phyloP scores from a whole-genome alignment of 2,113 vertebrate species.

The Sebastes fasciatus region DNA sequence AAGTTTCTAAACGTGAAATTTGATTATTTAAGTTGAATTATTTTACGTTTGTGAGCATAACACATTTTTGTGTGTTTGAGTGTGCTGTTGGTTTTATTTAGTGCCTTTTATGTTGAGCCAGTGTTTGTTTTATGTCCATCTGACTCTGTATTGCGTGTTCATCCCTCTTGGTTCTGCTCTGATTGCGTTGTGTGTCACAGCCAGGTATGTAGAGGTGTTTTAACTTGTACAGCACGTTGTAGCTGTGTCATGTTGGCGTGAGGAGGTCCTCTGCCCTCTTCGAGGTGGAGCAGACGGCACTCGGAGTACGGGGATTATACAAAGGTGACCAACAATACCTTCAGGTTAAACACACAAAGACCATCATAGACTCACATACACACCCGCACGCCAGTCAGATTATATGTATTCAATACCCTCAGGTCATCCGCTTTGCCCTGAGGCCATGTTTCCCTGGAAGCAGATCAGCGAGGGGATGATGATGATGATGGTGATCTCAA shows the following conservation, averaged over 20 bases:
- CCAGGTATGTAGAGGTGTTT: background rate
- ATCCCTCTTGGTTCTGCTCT: background rate
- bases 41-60: background rate
- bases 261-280: conserved; percentile 24
- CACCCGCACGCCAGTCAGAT: conserved; percentile 35
- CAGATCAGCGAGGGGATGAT: conserved; percentile 39
- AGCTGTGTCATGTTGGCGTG: conserved; percentile 1
- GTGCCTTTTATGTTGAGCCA: background rate
- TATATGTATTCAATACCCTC: conserved; percentile 46
- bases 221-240: background rate
- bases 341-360: conserved; percentile 45
- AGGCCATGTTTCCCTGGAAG: conserved; percentile 48
- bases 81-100: background rate
- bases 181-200: background rate
- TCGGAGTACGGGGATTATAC: conserved; percentile 36
- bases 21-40: background rate
- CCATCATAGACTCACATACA: conserved; percentile 16
- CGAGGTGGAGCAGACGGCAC: conserved; percentile 29
- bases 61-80: background rate
- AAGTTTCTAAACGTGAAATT: background rate
- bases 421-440: conserved; percentile 49
- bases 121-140: background rate
- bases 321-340: conserved; percentile 54
- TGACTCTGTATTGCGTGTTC: background rate
- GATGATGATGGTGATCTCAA: conserved; percentile 37